Evolutionary conservation across 2,113 vertebrate species (phyloP).

Genomic region (Eubucco bourcierii): DNA sequence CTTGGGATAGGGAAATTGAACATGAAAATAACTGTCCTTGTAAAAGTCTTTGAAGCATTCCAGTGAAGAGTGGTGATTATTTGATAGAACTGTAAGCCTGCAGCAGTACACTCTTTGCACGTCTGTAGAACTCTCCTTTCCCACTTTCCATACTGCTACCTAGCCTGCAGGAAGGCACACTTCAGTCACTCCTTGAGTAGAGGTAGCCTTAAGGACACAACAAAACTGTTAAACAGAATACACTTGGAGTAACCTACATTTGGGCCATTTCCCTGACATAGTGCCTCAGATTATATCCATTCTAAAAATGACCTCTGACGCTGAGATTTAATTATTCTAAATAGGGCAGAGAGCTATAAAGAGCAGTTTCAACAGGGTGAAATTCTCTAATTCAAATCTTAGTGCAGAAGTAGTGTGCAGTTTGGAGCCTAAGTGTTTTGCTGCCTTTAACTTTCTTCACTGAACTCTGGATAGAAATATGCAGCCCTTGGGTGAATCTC

Average conservation of each 20-base stretch:
- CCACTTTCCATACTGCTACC: not conserved
- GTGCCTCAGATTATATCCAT: not conserved
- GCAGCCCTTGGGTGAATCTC: not conserved
- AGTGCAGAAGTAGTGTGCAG: not conserved
- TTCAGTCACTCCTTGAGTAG: not conserved
- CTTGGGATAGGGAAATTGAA: not conserved
- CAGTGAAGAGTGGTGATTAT: not conserved
- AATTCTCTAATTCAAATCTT: not conserved
- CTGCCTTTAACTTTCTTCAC: not conserved
- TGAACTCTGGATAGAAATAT: not conserved
- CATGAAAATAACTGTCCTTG: not conserved
- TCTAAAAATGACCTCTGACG: not conserved
- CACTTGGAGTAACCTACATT: too few relatives aligned
- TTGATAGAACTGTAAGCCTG: not conserved
- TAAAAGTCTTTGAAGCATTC: not conserved
- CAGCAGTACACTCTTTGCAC: not conserved
- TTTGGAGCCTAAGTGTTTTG: not conserved
- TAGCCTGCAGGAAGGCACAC: not conserved
- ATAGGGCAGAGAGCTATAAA: not conserved
- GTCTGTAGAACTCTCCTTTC: not conserved
- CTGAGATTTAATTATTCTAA: not conserved
- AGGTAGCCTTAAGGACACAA: not conserved
- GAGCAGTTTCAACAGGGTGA: not conserved
- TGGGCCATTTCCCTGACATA: not conserved
- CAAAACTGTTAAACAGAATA: too few relatives aligned